These are phyloP conservation scores for Meliscaeva auricollis DNA, from an alignment of 2,888 invertebrate genomes.

Conservation along the genomic window DNA sequence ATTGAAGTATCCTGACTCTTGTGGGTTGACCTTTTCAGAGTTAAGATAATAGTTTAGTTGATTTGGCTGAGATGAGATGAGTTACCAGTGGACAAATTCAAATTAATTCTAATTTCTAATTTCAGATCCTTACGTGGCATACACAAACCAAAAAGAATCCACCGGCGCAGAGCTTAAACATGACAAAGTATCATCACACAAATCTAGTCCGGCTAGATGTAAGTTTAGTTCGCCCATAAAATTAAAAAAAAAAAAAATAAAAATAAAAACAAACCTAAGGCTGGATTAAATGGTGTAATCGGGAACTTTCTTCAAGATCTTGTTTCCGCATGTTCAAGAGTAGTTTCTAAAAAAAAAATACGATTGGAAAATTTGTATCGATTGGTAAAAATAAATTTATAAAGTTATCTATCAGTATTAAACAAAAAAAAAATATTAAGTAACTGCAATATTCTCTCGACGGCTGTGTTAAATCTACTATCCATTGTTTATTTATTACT, in stretches of 20 bases:
- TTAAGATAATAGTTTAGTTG: no score
- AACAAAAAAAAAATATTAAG: conserved; percentile 1
- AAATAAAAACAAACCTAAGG: conserved; percentile 18
- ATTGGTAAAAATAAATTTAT: conserved; percentile 11
- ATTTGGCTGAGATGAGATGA: no score
- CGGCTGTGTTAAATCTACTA: not conserved
- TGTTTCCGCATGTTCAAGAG: no score
- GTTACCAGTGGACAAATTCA: no score
- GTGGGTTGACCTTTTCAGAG: no score
- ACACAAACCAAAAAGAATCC: conserved; percentile 90
- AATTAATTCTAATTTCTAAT: conserved; percentile 60
- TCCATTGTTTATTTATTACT: not conserved
- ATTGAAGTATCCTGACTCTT: no score
- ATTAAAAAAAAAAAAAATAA: not conserved
- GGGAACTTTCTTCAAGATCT: not conserved
- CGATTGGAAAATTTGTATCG: not conserved
- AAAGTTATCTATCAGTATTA: conserved; percentile 58
- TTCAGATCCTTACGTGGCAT: conserved; percentile 89
- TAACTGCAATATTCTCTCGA: conserved; percentile 8
- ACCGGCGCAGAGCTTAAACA: conserved; percentile 86
- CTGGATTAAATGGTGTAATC: not conserved
- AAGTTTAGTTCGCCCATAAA: conserved; percentile 80
- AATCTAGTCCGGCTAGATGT: conserved; percentile 86
- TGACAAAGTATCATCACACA: conserved; percentile 86
- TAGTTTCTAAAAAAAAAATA: not conserved